Percentiles rank a stretch among this genome's conserved stretches.
Evolutionary conservation across 1,140 invertebrate genomes (phyloP).

Genomic region (Augochlora pura): DNA sequence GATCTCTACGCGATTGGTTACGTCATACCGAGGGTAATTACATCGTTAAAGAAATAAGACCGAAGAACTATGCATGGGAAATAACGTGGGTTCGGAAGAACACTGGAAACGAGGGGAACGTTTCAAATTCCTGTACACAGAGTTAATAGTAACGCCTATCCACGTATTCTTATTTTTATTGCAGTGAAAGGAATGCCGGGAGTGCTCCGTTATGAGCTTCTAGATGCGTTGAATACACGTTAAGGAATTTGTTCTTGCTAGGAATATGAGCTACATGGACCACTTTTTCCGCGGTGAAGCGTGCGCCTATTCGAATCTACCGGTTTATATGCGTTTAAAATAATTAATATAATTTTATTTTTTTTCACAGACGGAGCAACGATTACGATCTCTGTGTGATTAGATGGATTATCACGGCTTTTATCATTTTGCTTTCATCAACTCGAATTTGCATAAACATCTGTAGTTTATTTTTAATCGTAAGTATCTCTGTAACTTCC

Average conservation of each 20-base stretch:
- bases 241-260: slow-evolving; percentile 24
- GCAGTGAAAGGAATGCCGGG: slow-evolving; percentile 19
- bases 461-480: too few species aligned
- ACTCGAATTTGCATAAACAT: too few species aligned
- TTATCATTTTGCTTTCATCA: too few species aligned
- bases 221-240: slow-evolving; percentile 11
- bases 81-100: not conserved
- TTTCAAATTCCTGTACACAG: slow-evolving; percentile 2
- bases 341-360: not conserved
- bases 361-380: not conserved
- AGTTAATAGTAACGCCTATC: slow-evolving; percentile 5
- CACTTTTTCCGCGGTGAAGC: slow-evolving; percentile 1
- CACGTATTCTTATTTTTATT: slow-evolving; percentile 20
- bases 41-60: not conserved
- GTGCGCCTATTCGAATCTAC: not conserved
- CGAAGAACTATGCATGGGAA: not conserved
- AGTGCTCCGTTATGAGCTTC: slow-evolving; percentile 31
- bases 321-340: not conserved
- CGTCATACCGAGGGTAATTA: not conserved
- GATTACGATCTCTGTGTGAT: not conserved
- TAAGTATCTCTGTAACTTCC: too few species aligned
- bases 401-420: too few species aligned
- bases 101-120: not conserved
- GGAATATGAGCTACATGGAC: not conserved
- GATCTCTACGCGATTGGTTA: not conserved